Evolutionary conservation across 2,113 vertebrate genomes (phyloP).

Genomic region (Apistogramma diplotaenia): DNA sequence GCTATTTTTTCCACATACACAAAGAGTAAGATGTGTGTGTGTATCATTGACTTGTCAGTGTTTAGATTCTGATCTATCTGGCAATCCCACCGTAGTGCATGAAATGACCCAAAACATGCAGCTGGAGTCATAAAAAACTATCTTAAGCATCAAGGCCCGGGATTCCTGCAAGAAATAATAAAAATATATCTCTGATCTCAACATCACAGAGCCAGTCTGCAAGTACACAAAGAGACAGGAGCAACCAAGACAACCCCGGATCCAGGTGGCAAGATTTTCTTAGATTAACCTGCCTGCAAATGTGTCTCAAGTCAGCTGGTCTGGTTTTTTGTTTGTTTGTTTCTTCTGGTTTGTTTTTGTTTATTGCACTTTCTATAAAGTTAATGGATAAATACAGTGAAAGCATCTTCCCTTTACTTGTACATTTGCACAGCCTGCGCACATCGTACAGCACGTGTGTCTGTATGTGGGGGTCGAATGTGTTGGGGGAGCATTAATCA

Average conservation of each 20-base stretch:
- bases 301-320: background rate
- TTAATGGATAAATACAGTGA: background rate
- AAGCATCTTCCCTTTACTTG: background rate
- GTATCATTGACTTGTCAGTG: background rate
- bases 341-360: background rate
- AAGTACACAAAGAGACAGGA: background rate
- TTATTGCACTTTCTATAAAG: background rate
- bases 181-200: background rate
- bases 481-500: slow-evolving; percentile 33
- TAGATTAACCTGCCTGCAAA: background rate
- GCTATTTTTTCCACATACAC: background rate
- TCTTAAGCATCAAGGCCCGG: background rate
- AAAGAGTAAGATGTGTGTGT: background rate
- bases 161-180: background rate
- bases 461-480: background rate
- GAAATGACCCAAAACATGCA: background rate
- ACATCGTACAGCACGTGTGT: background rate
- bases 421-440: background rate
- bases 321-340: background rate
- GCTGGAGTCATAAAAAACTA: background rate
- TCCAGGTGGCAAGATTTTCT: background rate
- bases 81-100: background rate
- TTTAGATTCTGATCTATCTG: background rate
- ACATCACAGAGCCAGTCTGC: background rate
- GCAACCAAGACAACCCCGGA: background rate